Percentiles rank a stretch among this genome's conserved stretches.
These are phyloP conservation scores for Pogoniulus pusillus DNA, from an alignment of 2,797 vertebrate genomes.

Conservation along the genomic window DNA sequence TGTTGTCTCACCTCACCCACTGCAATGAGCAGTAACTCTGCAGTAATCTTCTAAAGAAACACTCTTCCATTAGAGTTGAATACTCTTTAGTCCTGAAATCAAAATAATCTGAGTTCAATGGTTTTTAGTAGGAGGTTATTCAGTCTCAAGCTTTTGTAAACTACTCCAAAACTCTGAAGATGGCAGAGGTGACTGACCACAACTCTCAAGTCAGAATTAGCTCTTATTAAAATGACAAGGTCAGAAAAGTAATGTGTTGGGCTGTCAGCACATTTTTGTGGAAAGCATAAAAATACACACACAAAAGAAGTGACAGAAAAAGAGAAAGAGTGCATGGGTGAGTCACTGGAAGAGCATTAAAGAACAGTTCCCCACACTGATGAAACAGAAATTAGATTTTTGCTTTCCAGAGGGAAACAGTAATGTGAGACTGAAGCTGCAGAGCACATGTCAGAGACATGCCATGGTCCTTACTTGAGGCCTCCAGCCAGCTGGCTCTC, in stretches of 20 bases:
- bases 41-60: neutral
- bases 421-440: neutral
- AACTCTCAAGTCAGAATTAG: neutral
- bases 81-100: neutral
- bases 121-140: neutral
- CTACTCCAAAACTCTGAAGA: neutral
- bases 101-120: neutral
- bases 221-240: neutral
- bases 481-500: neutral
- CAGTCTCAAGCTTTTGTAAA: neutral
- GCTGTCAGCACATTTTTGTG: neutral
- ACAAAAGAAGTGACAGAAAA: neutral
- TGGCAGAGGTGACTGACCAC: neutral
- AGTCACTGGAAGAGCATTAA: neutral
- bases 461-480: neutral
- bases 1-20: neutral
- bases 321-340: neutral
- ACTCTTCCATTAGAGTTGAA: neutral
- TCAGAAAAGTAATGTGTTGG: neutral
- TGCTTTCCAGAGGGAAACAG: neutral
- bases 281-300: neutral
- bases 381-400: neutral
- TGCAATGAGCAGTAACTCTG: neutral
- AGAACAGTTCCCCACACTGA: neutral
- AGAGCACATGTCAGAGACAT: neutral